A percentile compares a stretch with the other conserved stretches of the same genome.
phyloP scores from a whole-genome alignment of 2,113 vertebrate species.

The Riparia riparia region DNA sequence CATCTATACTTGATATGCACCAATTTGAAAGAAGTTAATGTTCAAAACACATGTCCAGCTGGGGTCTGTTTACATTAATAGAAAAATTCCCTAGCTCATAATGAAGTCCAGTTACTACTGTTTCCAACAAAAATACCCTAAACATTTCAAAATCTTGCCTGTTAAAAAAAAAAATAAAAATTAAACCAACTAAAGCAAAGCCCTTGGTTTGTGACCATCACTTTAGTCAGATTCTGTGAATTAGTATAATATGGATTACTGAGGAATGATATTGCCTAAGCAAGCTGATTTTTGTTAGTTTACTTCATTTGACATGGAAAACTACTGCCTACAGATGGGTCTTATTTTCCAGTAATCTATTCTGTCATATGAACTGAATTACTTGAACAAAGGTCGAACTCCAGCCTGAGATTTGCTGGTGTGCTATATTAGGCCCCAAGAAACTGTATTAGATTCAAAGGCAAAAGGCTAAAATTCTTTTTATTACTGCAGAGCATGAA shows the following conservation, averaged over 20 bases:
- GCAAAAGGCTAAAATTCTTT: neutral
- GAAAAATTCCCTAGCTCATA: neutral
- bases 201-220: neutral
- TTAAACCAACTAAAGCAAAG: neutral
- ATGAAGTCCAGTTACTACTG: neutral
- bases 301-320: neutral
- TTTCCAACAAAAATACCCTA: neutral
- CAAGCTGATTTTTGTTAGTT: neutral
- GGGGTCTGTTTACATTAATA: neutral
- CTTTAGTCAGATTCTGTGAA: neutral
- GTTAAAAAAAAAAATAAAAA: neutral
- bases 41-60: neutral
- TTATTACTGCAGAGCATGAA: neutral
- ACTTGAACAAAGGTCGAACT: neutral
- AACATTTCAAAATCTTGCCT: neutral
- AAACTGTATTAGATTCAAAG: neutral
- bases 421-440: neutral
- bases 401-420: neutral
- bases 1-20: neutral
- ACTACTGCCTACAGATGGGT: neutral
- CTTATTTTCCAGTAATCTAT: neutral
- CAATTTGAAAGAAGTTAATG: neutral
- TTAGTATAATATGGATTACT: neutral
- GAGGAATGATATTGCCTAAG: neutral
- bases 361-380: neutral